Evolutionary conservation across 2,113 vertebrate genomes (phyloP), one percentile per base, ranked within the genome.

Genomic region (Seriola aureovittata): DNA sequence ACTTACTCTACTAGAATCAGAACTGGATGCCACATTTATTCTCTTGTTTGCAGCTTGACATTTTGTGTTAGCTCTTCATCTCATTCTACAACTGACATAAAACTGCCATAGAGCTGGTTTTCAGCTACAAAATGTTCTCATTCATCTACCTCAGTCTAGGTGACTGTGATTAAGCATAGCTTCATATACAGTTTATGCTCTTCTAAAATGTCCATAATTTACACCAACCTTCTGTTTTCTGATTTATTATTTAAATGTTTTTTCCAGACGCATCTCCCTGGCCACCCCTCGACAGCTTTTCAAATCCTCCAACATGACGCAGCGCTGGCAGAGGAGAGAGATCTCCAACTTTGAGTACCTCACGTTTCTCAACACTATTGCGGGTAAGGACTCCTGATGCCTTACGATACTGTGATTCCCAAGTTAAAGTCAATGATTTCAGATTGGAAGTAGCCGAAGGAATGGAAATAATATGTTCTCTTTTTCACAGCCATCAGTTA

Each of bases 301-400:
- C 95, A 99, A 99, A 91, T 98, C 98, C 65, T 99, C 98, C 88
- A 99, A 99, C 93, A 99, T 99, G 98, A 99, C 98, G 91, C 98
- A 99, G 91, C 98, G 98, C 82, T 99, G 98, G 98, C 98, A 99
- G 93, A 95, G 98, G 91, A 95, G 98, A 67, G 98, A 99, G 90
- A 99, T 99, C 89, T 99, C 98, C 73, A 99, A 99, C 95, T 99
- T 99, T 74, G 98, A 99, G 92, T 99, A 99, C 91, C 94, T 99
- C 93, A 99, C 99, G 96, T 99, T 99, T 93, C 97, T 99, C 87
- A 99, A 99, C 92, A 99, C 98, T 62, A 98, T 99, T 75, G 96
- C 98, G 96, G 98, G 98, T 99, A 95, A 95, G 90, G 34, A 58
- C 66, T 32, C 10, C 14, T 74, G 25, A 40, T 40, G 59, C 40